Evolutionary conservation across 2,113 vertebrate species (phyloP).

Genomic region (Fulmarus glacialis): DNA sequence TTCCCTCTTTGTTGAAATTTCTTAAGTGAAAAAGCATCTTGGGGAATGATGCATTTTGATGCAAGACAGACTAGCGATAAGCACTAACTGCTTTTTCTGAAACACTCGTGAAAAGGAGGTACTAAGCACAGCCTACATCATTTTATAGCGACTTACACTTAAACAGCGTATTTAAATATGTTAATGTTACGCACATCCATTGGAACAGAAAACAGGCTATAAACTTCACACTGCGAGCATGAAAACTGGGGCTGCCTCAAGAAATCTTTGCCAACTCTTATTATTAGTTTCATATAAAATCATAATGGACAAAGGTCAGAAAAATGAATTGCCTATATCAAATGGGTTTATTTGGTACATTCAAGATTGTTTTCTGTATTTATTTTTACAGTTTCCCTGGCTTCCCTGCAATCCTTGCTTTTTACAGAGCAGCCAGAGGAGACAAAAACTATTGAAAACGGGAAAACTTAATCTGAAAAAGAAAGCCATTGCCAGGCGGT

Average conservation of each 20-base stretch:
- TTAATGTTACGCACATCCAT: not conserved
- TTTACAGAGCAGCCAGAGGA: not conserved
- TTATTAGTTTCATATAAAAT: not conserved
- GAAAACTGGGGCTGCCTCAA: not conserved
- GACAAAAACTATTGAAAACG: not conserved
- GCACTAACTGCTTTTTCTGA: not conserved
- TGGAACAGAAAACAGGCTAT: not conserved
- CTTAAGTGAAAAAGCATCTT: not conserved
- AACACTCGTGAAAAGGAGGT: not conserved
- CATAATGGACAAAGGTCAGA: not conserved
- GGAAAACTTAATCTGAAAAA: not conserved
- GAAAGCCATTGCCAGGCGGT: not conserved
- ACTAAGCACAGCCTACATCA: not conserved
- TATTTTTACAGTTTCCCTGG: rapidly evolving
- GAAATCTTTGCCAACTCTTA: not conserved
- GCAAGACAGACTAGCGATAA: not conserved
- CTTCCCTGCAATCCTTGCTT: not conserved
- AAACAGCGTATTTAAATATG: not conserved
- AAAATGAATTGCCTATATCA: not conserved
- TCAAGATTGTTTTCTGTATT: rapidly evolving
- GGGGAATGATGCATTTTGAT: not conserved
- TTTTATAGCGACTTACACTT: not conserved
- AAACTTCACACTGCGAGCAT: not conserved
- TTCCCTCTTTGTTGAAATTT: not conserved
- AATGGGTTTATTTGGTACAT: not conserved